A percentile compares a stretch with the other conserved stretches of the same genome.
These are phyloP conservation scores for Sebastes glaucus DNA, from an alignment of 2,797 vertebrate species.

Conservation along the genomic window DNA sequence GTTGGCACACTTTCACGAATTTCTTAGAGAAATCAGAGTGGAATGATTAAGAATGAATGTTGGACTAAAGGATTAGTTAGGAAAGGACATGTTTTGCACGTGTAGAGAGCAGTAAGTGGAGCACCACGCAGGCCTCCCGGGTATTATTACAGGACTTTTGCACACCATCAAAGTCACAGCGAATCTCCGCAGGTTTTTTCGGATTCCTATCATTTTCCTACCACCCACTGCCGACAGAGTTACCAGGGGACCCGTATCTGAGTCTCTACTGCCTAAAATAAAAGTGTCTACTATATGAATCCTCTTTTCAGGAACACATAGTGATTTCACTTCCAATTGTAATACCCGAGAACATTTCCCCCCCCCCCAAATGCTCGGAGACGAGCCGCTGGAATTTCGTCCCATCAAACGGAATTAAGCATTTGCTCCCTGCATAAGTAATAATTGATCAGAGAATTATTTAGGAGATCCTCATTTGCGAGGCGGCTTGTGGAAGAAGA, in stretches of 20 bases:
- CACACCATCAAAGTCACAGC: constrained; percentile 58
- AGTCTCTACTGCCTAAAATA: constrained; percentile 23
- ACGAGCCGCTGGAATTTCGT: constrained; percentile 25
- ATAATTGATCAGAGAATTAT: constrained; percentile 76
- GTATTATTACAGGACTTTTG: constrained; percentile 56
- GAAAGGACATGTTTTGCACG: constrained; percentile 51
- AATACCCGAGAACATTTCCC: neutral
- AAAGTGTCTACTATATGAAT: constrained; percentile 17
- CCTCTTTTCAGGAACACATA: constrained; percentile 48
- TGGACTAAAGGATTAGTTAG: constrained; percentile 53
- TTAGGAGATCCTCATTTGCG: constrained; percentile 60
- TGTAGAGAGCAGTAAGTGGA: constrained; percentile 45
- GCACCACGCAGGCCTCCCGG: constrained; percentile 33
- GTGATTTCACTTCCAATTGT: constrained; percentile 38
- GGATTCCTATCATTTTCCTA: constrained; percentile 29
- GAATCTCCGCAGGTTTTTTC: constrained; percentile 9
- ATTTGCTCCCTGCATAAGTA: constrained; percentile 58
- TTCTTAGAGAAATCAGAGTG: constrained; percentile 27
- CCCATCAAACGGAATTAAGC: constrained; percentile 70
- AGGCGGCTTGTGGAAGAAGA: constrained; percentile 46
- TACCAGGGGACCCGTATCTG: constrained; percentile 18
- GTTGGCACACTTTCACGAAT: constrained; percentile 35
- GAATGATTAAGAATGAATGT: constrained; percentile 54
- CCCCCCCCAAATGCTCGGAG: constrained; percentile 33
- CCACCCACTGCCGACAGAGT: constrained; percentile 4